Percentiles rank a stretch among this genome's conserved stretches.
phyloP scores from a whole-genome alignment of 2,113 vertebrate species.

The Stigmatopora nigra region DNA sequence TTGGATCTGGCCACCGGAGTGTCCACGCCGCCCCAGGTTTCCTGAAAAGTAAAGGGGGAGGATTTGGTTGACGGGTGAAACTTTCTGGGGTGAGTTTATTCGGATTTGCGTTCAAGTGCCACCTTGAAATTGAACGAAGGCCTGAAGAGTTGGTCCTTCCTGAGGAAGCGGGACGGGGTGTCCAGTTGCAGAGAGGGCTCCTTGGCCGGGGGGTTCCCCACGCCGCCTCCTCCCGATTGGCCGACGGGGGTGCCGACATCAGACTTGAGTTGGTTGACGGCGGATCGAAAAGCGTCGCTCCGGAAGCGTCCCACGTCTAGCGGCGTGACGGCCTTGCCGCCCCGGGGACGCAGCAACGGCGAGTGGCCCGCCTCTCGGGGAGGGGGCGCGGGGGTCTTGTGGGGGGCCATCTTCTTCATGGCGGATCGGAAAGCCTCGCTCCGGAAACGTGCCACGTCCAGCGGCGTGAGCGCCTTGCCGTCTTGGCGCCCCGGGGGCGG shows the following conservation, averaged over 20 bases:
- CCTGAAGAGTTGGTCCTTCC: conserved; percentile 86
- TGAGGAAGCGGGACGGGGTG: conserved; percentile 91
- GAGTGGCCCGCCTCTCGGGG: conserved; percentile 31
- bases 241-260: conserved; percentile 27
- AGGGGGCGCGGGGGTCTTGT: conserved; percentile 47
- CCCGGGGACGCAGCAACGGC: conserved; percentile 61
- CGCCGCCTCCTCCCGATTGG: conserved; percentile 31
- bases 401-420: conserved; percentile 70
- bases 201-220: conserved; percentile 57
- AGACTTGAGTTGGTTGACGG: conserved; percentile 68
- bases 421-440: conserved; percentile 84
- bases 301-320: conserved; percentile 84
- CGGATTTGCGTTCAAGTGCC: not conserved
- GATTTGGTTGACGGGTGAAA: too few relatives aligned
- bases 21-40: conserved; percentile 81
- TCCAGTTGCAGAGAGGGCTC: conserved; percentile 81
- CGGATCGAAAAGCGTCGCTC: conserved; percentile 82
- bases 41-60: conserved; percentile 57
- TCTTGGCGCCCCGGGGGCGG: conserved; percentile 60
- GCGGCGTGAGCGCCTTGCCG: conserved; percentile 74
- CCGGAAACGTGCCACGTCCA: conserved; percentile 84
- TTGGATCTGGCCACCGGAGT: conserved; percentile 74
- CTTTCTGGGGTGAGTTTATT: too few relatives aligned
- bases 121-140: conserved; percentile 92
- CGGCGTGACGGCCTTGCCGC: conserved; percentile 73